Percentiles rank a stretch among this genome's conserved stretches.
phyloP scores from a whole-genome alignment of 2,888 invertebrate genomes.

The Platynereis dumerilii region DNA sequence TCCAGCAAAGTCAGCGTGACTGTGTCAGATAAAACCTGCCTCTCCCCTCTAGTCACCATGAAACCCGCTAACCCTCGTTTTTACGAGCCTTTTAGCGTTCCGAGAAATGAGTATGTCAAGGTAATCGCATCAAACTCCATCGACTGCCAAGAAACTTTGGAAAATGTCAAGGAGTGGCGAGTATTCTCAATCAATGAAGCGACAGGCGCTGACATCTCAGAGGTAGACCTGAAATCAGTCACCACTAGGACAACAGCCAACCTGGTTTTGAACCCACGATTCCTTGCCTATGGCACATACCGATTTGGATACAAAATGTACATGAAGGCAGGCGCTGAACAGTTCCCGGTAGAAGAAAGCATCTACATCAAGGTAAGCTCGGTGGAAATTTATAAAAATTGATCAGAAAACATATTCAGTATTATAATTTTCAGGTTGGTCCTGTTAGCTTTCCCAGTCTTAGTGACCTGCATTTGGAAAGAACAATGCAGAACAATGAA shows the following conservation, averaged over 20 bases:
- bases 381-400: too few relatives aligned
- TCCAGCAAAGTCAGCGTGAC: too few relatives aligned
- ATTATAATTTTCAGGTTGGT: too few relatives aligned
- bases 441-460: too few relatives aligned
- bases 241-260: slow-evolving; percentile 32
- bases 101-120: slow-evolving; percentile 32
- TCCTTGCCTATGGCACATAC: slow-evolving; percentile 58
- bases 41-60: too few relatives aligned
- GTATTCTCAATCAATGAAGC: slow-evolving; percentile 16
- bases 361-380: slow-evolving; percentile 44
- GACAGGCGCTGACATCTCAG: slow-evolving; percentile 21
- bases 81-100: neutral
- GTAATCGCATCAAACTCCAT: slow-evolving; percentile 36
- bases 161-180: slow-evolving; percentile 49
- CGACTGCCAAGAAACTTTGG: slow-evolving; percentile 41
- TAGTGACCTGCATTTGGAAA: too few relatives aligned
- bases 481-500: too few relatives aligned
- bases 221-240: slow-evolving; percentile 29
- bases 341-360: slow-evolving; percentile 34
- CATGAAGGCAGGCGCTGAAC: slow-evolving; percentile 41
- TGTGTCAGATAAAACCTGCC: too few relatives aligned
- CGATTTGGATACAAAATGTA: slow-evolving; percentile 51
- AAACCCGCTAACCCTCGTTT: too few relatives aligned
- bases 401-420: too few relatives aligned
- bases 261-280: slow-evolving; percentile 46